Base-by-base conservation (phyloP, 2,888 invertebrate genomes). In the Apantesis nais region DNA sequence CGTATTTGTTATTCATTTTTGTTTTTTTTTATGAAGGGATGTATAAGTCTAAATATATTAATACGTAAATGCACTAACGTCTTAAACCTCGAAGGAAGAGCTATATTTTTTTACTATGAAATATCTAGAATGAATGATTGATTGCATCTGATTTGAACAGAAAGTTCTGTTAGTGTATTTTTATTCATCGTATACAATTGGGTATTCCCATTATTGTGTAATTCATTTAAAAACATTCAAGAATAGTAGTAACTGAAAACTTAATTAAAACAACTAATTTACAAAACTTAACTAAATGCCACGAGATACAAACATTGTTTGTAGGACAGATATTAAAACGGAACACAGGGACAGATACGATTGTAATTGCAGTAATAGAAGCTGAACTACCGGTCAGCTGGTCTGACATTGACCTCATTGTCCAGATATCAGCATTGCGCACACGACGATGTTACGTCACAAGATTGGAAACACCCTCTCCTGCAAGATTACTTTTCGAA, bases 381-480 rank as follows among this genome's bases (percentile, higher is more conserved):
- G 78, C 81, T 85, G 77, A 84, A 83, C 84, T 84, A 79, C 84
- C 88, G 88, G 89, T 89, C 90, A 91, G 87, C 81, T 85, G 87
- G 75, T 84, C 85, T 86, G 90, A 92, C 93, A 93, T 92, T 93
- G 93, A 90, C 93, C 93, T 79, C 87, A 86, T 88, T 92, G 84
- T 84, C 80, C 80, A 86, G 90, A 92, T 90, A 90, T 86, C 84
- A 78, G 81, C 78, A 85, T 86, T 89, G 89, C 90, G 88, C 89
- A 90, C 86, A 80, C 81, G 79, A 76, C 76, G 66, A 62, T 63
- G 60, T 78, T 69, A 79, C 81, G 78, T 83, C 79, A 82, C 69
- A 64, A 62, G n/a, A 73, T 75, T 73, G 75, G 81, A 82, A 79
- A 82, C 83, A 75, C 81, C 76, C 82, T 70, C 71, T 72, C 61